These are phyloP conservation scores for Bombus consobrinus DNA, from an alignment of 1,140 invertebrate species.

Conservation along the genomic window DNA sequence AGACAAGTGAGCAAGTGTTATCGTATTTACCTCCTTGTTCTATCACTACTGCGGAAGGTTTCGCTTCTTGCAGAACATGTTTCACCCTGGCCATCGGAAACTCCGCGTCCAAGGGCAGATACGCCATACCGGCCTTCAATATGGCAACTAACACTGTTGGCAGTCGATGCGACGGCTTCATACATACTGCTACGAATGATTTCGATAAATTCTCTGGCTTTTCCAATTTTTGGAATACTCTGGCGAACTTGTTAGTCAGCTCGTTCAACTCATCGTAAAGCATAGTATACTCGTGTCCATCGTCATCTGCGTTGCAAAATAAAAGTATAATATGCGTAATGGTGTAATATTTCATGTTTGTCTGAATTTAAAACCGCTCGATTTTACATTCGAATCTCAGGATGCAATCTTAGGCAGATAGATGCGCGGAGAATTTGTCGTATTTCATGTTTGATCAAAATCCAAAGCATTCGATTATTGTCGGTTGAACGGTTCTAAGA, in stretches of 20 bases:
- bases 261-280: conserved; percentile 85
- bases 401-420: no score
- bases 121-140: conserved; percentile 92
- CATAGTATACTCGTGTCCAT: conserved; percentile 74
- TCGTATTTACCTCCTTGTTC: conserved; percentile 81
- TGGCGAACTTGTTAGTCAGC: conserved; percentile 85
- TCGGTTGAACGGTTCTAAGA: no score
- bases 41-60: conserved; percentile 87
- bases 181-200: conserved; percentile 88
- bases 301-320: conserved; percentile 77
- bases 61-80: conserved; percentile 90
- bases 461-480: no score
- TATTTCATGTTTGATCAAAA: no score
- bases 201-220: conserved; percentile 83
- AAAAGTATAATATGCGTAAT: neutral
- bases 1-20: neutral
- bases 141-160: conserved; percentile 88
- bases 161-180: conserved; percentile 89
- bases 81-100: conserved; percentile 89
- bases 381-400: no score
- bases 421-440: no score
- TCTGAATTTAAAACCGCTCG: no score
- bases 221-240: conserved; percentile 81
- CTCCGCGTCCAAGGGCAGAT: conserved; percentile 90
- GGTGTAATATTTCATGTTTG: no score